phyloP scores from a whole-genome alignment of 2,888 invertebrate species.

The Orthosia cruda region DNA sequence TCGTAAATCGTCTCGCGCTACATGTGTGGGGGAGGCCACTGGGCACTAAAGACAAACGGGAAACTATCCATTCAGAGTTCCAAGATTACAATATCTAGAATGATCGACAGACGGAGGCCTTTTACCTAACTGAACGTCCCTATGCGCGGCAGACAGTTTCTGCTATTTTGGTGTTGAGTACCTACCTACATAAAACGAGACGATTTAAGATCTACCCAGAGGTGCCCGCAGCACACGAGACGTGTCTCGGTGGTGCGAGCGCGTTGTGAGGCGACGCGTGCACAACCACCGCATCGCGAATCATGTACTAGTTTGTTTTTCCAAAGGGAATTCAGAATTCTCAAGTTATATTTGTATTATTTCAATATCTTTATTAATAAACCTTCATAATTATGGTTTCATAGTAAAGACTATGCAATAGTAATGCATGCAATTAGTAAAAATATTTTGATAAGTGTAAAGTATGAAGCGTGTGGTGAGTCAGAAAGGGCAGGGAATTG shows the following conservation, averaged over 20 bases:
- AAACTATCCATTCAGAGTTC: neutral
- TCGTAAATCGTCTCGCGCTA: conserved; percentile 61
- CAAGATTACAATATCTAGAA: neutral
- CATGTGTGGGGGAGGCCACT: neutral
- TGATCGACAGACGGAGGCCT: conserved; percentile 1
- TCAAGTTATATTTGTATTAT: conserved; percentile 1
- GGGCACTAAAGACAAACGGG: neutral
- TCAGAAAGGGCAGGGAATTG: conserved; percentile 78
- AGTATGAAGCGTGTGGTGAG: conserved; percentile 68
- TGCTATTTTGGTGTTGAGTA: neutral
- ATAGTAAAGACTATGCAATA: conserved; percentile 19
- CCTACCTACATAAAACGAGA: conserved; percentile 41
- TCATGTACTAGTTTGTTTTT: conserved; percentile 1
- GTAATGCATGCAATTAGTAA: conserved; percentile 69
- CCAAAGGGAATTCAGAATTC: conserved; percentile 10
- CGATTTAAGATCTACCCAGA: conserved; percentile 61
- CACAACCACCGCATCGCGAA: conserved; percentile 45
- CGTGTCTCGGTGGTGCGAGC: conserved; percentile 22
- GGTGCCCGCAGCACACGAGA: conserved; percentile 33
- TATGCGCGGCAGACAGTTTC: neutral
- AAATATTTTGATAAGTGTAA: conserved; percentile 59
- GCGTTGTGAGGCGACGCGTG: conserved; percentile 58
- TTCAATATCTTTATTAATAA: conserved; percentile 23
- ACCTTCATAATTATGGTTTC: neutral
- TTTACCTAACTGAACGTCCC: neutral